phyloP scores from a whole-genome alignment of 2,888 invertebrate genomes.

The Latrodectus hesperus region DNA sequence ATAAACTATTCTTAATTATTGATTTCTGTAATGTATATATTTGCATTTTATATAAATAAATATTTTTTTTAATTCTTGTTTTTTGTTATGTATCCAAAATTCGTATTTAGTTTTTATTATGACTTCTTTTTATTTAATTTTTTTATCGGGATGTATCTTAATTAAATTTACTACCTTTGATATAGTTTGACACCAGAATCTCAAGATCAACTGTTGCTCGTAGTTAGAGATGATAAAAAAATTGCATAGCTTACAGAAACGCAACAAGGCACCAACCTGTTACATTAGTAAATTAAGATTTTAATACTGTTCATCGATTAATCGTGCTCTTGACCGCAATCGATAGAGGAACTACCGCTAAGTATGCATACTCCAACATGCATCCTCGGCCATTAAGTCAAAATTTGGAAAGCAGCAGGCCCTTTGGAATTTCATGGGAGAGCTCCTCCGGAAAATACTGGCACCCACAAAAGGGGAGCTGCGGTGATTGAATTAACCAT shows the following conservation, averaged over 20 bases:
- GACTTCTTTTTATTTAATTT: too few species aligned
- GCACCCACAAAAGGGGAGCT: neutral
- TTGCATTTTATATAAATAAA: too few species aligned
- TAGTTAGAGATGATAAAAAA: too few species aligned
- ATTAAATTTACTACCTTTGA: too few species aligned
- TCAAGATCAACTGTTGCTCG: too few species aligned
- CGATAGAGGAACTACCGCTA: conserved; percentile 18
- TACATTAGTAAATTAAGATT: conserved; percentile 14
- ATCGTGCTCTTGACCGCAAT: conserved; percentile 20
- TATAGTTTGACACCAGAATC: too few species aligned
- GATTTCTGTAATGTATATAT: too few species aligned
- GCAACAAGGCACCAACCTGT: conserved; percentile 36
- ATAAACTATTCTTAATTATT: too few species aligned
- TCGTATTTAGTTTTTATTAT: too few species aligned
- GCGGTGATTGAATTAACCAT: conserved; percentile 42
- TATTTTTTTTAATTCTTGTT: too few species aligned
- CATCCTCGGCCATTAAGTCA: neutral
- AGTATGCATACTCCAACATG: conserved; percentile 4
- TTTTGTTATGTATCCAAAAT: too few species aligned
- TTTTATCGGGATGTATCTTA: too few species aligned
- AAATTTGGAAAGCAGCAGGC: neutral
- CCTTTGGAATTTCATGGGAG: neutral
- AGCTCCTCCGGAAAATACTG: neutral
- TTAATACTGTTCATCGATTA: conserved; percentile 10
- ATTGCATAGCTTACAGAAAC: neutral